Percentiles rank a stretch among this genome's conserved stretches.
These are phyloP conservation scores for Pitta sordida DNA, from an alignment of 2,113 vertebrate species.

Conservation along the genomic window DNA sequence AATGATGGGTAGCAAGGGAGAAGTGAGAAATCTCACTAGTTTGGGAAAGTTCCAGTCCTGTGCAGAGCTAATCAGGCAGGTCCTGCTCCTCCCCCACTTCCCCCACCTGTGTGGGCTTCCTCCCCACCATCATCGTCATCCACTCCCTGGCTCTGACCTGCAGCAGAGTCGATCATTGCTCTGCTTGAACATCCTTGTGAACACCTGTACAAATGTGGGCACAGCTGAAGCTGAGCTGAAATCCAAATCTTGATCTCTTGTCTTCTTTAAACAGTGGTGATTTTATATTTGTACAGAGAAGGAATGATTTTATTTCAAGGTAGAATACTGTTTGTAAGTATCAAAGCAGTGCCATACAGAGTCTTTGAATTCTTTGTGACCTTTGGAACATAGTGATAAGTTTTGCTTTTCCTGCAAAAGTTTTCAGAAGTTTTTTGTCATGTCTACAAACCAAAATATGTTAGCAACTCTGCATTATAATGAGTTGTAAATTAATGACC, in stretches of 20 bases:
- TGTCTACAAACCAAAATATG: not conserved
- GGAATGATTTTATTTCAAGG: not conserved
- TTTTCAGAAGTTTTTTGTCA: not conserved
- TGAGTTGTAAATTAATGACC: not conserved
- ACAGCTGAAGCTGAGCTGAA: not conserved
- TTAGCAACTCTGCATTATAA: not conserved
- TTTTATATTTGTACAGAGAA: not conserved
- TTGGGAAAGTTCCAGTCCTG: not conserved
- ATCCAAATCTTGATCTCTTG: not conserved
- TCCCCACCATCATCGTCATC: not conserved
- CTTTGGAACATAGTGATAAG: not conserved
- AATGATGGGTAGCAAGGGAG: not conserved
- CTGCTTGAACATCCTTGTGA: not conserved
- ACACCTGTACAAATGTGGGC: not conserved
- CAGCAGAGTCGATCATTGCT: not conserved
- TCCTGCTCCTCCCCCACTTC: not conserved
- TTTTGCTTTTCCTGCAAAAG: not conserved
- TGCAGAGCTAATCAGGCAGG: not conserved
- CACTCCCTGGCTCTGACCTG: not conserved
- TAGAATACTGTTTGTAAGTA: not conserved
- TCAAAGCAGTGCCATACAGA: not conserved
- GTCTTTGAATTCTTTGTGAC: not conserved
- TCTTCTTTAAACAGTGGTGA: not conserved
- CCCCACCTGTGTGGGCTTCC: not conserved
- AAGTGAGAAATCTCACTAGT: not conserved